phyloP scores from a whole-genome alignment of 1,140 invertebrate species.

The Laupala kohalensis region DNA sequence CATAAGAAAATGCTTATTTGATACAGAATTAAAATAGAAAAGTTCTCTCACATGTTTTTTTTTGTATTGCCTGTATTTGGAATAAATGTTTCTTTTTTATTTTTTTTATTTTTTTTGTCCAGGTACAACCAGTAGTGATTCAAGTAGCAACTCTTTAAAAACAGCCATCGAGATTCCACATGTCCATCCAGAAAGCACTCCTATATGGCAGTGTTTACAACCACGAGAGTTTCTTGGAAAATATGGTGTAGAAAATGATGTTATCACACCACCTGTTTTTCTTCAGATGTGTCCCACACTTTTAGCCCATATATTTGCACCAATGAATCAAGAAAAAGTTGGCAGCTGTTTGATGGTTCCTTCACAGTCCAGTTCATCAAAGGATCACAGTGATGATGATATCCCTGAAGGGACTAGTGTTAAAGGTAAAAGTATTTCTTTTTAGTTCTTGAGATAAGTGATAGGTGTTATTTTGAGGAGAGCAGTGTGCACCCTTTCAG shows the following conservation, averaged over 20 bases:
- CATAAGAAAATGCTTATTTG: too few species aligned
- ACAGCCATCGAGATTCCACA: neutral
- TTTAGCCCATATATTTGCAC: neutral
- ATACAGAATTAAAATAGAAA: too few species aligned
- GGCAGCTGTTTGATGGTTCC: neutral
- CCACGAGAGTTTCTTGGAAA: neutral
- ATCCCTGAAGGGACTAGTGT: neutral
- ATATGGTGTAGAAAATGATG: neutral
- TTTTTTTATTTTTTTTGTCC: too few species aligned
- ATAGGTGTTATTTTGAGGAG: too few species aligned
- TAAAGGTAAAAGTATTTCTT: neutral
- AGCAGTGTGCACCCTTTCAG: too few species aligned
- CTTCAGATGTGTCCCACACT: neutral
- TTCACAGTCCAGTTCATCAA: neutral
- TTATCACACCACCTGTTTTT: neutral
- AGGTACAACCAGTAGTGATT: neutral
- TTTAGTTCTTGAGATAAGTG: too few species aligned
- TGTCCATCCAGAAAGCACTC: neutral
- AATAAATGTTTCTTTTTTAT: neutral
- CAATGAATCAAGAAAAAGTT: neutral
- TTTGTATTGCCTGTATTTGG: too few species aligned
- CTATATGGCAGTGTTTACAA: neutral
- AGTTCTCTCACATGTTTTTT: too few species aligned
- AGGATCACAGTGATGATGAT: neutral
- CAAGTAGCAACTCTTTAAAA: neutral